Conservation (phyloP, 2,797 vertebrate genomes). For the Melanotaenia maccullochi region DNA sequence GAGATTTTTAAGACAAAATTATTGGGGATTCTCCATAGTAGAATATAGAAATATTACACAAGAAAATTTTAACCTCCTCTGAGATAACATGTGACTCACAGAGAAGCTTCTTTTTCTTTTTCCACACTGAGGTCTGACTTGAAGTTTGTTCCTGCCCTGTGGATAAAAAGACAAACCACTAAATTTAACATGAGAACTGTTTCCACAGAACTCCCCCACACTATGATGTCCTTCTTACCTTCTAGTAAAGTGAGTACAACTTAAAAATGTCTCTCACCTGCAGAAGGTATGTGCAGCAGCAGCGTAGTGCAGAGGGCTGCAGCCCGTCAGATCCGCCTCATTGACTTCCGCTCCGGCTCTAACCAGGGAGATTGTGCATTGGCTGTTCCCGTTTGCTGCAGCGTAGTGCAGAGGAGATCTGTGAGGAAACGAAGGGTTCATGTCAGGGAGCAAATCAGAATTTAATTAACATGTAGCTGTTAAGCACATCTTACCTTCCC, state of each 20-base stretch:
- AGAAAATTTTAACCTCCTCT: background rate
- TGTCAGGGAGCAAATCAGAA: slow-evolving; percentile 14
- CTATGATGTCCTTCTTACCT: background rate
- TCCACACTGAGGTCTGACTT: slow-evolving; percentile 82
- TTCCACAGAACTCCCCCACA: background rate
- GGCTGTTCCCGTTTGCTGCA: slow-evolving; percentile 92
- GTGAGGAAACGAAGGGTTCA: slow-evolving; percentile 14
- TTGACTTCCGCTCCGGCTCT: slow-evolving; percentile 90
- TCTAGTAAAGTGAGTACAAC: background rate
- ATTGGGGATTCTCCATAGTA: background rate
- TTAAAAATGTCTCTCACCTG: slow-evolving; percentile 79
- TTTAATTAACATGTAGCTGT: background rate
- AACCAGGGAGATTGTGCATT: slow-evolving; percentile 90
- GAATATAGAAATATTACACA: background rate
- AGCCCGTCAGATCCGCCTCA: slow-evolving; percentile 90
- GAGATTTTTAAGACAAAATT: background rate
- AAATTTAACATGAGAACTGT: background rate
- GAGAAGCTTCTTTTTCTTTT: slow-evolving; percentile 91
- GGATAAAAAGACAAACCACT: slow-evolving; percentile 23
- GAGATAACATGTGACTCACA: slow-evolving; percentile 82
- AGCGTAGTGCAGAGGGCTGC: slow-evolving; percentile 93
- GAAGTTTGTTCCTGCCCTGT: slow-evolving; percentile 83
- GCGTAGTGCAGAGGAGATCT: slow-evolving; percentile 95
- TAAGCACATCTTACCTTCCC: slow-evolving; percentile 84
- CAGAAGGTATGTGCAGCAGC: slow-evolving; percentile 92